Conservation (phyloP, 2,888 invertebrate species). For the Latrodectus hesperus region DNA sequence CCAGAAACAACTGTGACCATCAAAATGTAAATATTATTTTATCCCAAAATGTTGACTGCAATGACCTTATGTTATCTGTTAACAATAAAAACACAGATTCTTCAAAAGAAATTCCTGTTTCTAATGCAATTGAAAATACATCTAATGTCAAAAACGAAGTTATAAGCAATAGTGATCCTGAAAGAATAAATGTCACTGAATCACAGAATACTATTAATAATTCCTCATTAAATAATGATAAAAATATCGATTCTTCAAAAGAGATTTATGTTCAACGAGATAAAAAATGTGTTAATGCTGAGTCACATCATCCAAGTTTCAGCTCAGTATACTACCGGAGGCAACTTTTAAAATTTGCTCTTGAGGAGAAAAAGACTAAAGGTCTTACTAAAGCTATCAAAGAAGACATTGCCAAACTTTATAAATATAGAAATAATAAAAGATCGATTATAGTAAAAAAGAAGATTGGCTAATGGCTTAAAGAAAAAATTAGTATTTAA, state of each 20-base stretch:
- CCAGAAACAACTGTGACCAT: too few species aligned
- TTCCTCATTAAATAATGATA: not conserved
- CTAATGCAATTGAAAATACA: too few species aligned
- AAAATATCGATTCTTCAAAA: not conserved
- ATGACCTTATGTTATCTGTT: too few species aligned
- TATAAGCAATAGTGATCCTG: too few species aligned
- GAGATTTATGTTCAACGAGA: not conserved
- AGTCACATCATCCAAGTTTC: not conserved
- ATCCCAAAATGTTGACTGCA: too few species aligned
- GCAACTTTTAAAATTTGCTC: not conserved
- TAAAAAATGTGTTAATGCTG: not conserved
- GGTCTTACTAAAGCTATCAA: not conserved
- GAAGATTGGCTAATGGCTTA: too few species aligned
- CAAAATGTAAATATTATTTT: too few species aligned
- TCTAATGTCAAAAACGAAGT: too few species aligned
- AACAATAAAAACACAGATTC: too few species aligned
- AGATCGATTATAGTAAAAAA: conserved; percentile 1
- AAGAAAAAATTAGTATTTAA: too few species aligned
- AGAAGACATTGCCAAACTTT: conserved; percentile 1
- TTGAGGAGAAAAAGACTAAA: not conserved
- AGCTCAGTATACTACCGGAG: not conserved
- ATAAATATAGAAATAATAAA: not conserved
- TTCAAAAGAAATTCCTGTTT: too few species aligned
- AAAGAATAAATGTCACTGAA: too few species aligned
- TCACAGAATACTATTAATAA: not conserved